Evolutionary conservation across 2,113 vertebrate species (phyloP).

Genomic region (Sminthopsis crassicaudata): DNA sequence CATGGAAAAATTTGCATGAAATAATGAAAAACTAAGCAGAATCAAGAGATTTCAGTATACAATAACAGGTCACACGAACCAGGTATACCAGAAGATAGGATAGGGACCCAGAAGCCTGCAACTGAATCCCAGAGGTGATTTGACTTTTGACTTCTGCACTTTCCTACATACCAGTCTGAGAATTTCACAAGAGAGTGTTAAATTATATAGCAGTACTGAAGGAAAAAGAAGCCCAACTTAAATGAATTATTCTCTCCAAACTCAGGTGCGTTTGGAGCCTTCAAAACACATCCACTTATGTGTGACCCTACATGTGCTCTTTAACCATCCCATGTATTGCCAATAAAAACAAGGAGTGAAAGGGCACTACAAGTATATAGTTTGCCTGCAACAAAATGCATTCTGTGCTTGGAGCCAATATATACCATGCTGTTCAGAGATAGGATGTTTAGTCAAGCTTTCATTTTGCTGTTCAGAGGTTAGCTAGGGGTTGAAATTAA

Average conservation of each 20-base stretch:
- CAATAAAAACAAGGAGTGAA: background rate
- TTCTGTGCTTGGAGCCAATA: background rate
- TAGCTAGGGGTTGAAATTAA: background rate
- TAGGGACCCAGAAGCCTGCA: too few species aligned
- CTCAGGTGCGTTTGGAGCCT: background rate
- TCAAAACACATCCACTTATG: background rate
- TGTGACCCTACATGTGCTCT: background rate
- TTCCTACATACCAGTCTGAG: background rate
- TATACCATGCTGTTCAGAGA: background rate
- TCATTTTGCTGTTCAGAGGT: background rate
- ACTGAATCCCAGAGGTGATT: background rate
- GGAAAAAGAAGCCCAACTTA: background rate
- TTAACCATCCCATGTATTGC: background rate
- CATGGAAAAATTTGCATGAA: too few species aligned
- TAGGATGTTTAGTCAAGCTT: background rate
- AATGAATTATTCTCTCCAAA: background rate
- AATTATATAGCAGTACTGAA: background rate
- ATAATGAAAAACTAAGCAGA: too few species aligned
- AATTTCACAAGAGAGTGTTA: background rate
- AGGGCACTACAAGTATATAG: background rate
- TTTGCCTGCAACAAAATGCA: background rate
- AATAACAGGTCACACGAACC: too few species aligned
- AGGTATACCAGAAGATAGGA: background rate
- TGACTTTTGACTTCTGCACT: background rate
- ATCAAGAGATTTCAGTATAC: too few species aligned